These are phyloP conservation scores for Bradypodion ventrale DNA, from an alignment of 2,797 vertebrate genomes.

Conservation along the genomic window DNA sequence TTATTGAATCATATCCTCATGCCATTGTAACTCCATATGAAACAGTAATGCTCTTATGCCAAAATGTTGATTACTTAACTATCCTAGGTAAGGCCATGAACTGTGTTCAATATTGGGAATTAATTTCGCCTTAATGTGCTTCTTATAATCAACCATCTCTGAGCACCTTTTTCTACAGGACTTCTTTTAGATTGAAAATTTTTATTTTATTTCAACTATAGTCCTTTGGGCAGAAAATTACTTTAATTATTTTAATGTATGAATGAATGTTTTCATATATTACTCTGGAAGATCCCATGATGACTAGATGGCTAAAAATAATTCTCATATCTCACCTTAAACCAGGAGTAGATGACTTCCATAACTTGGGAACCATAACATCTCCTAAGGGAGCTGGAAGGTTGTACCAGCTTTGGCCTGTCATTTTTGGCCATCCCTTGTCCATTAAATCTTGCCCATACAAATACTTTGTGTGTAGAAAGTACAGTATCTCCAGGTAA, in stretches of 20 bases:
- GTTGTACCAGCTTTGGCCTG: no score
- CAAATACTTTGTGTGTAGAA: background rate
- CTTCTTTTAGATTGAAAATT: background rate
- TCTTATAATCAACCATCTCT: background rate
- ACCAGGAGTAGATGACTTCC: background rate
- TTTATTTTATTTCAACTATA: background rate
- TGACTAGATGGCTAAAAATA: background rate
- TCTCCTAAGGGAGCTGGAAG: no score
- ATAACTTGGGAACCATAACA: no score
- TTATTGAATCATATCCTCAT: no score
- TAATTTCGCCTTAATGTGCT: background rate
- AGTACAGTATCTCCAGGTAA: background rate
- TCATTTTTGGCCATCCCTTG: no score
- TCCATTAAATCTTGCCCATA: no score
- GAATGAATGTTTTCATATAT: background rate
- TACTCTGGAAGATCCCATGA: background rate
- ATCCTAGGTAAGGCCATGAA: background rate
- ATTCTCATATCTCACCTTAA: background rate
- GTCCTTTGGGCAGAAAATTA: background rate
- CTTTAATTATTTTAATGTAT: background rate
- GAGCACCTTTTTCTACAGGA: background rate
- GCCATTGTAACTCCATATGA: background rate
- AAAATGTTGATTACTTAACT: background rate
- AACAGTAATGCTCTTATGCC: background rate
- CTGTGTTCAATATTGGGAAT: background rate